A percentile compares a stretch with the other conserved stretches of the same genome.
Conservation (phyloP, 2,888 invertebrate species). For the Esperia sulphurella region DNA sequence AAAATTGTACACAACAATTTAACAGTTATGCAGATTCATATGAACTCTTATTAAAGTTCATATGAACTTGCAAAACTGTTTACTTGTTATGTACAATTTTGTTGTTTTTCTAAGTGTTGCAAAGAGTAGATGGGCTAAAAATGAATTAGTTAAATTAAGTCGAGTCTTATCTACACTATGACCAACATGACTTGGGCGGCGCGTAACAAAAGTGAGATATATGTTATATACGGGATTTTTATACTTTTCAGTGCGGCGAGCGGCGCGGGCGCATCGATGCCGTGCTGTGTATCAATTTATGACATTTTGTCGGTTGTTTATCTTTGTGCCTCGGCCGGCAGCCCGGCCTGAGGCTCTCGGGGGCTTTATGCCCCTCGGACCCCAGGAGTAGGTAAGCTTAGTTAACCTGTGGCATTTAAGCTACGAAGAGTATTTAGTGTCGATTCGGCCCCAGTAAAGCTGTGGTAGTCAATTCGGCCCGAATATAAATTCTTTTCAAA, state of each 20-base stretch:
- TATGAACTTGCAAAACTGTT: too few relatives aligned
- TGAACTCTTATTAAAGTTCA: too few relatives aligned
- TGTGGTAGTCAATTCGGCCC: too few relatives aligned
- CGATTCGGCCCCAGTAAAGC: too few relatives aligned
- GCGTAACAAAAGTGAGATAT: constrained; percentile 65
- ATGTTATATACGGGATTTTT: constrained; percentile 62
- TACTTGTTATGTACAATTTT: too few relatives aligned
- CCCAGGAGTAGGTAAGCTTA: constrained; percentile 2
- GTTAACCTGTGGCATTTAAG: background rate
- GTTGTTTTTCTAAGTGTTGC: too few relatives aligned
- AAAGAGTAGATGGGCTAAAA: too few relatives aligned
- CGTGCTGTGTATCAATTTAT: constrained; percentile 50
- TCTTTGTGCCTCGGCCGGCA: constrained; percentile 34
- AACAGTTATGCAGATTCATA: too few relatives aligned
- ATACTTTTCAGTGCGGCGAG: constrained; percentile 60
- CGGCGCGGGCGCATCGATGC: constrained; percentile 6
- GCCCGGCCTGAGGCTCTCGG: constrained; percentile 4
- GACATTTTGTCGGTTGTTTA: constrained; percentile 64
- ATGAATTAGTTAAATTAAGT: background rate
- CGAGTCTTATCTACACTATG: constrained; percentile 31
- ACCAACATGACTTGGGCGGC: constrained; percentile 27
- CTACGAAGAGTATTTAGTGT: background rate
- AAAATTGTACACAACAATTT: too few relatives aligned
- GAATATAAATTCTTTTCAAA: too few relatives aligned
- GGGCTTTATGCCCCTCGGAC: constrained; percentile 6